Percentiles rank a stretch among this genome's conserved stretches.
Evolutionary conservation across 2,113 vertebrate genomes (phyloP).

Genomic region (Sinocyclocheilus anshuiensis): DNA sequence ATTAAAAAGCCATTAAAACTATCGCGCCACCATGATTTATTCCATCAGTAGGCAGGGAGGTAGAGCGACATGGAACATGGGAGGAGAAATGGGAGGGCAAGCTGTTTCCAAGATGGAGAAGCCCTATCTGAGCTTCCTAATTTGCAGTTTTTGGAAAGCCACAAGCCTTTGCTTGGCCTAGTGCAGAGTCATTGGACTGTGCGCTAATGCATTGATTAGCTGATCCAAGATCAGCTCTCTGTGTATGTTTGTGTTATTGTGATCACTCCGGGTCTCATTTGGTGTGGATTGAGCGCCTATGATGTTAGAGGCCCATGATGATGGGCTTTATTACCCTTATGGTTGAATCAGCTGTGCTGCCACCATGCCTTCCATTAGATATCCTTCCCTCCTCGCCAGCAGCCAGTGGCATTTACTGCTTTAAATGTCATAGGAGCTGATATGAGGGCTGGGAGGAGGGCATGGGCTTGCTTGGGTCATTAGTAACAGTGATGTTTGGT

Average conservation of each 20-base stretch:
- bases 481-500: conserved; percentile 52
- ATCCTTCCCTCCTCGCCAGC: conserved; percentile 62
- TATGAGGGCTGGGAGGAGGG: conserved; percentile 60
- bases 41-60: conserved; percentile 71
- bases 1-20: conserved; percentile 97
- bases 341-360: conserved; percentile 62
- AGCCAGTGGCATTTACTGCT: conserved; percentile 65
- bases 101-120: conserved; percentile 56
- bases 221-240: conserved; percentile 47
- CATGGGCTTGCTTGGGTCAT: conserved; percentile 57
- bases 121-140: conserved; percentile 54
- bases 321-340: conserved; percentile 57
- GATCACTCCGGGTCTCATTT: conserved; percentile 52
- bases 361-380: conserved; percentile 63
- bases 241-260: conserved; percentile 47
- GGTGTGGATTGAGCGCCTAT: conserved; percentile 30
- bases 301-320: conserved; percentile 50
- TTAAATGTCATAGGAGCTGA: conserved; percentile 71
- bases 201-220: conserved; percentile 21
- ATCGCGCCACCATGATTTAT: conserved; percentile 86
- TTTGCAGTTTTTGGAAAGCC: conserved; percentile 48
- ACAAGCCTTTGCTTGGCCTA: conserved; percentile 3
- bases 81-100: conserved; percentile 37
- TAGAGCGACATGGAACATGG: conserved; percentile 68
- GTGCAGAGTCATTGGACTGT: conserved; percentile 29